Base-by-base conservation (phyloP, 2,797 vertebrate species). In the Manis crassicaudata region DNA sequence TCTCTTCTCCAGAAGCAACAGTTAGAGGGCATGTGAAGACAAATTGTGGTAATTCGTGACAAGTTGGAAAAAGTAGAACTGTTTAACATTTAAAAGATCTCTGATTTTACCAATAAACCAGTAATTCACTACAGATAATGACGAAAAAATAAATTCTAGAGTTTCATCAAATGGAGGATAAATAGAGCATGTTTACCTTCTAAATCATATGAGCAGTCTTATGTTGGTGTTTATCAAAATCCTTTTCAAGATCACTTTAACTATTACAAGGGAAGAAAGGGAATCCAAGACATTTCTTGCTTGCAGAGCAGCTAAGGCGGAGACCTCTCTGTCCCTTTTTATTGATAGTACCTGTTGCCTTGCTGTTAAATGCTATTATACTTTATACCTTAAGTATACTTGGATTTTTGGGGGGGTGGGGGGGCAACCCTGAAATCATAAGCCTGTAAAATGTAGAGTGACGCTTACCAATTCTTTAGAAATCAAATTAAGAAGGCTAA, bases 81-180 rank as follows among this genome's bases (percentile, higher is more conserved):
- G 11, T 32, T 86, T 96, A 70, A 79, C n/a, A 85, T 62, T 67
- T 65, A 25, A 85, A 84, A 86, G 25, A 50, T 11, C 9, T 56
- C 16, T 17, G 50, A 32, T 35, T 52, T 76, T 54, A 56, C 58
- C 17, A 94, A 16, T 58, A 82, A 50, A 4, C 16, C 46, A 17
- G 25, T 40, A 70, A 87, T 50, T 67, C 75, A 81, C 40, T 75
- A n/a, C 0, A 65, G 40, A n/a, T 18, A 29, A 56, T 70, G 25
- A 79, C 77, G 62, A 83, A 92, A 68, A 90, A 56, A 73, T 62
- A 88, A 80, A 72, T 92, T 77, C 25, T 77, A 82, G 10, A 90
- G 72, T 67, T 90, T 46, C 43, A 65, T 23, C 35, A 27, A 20
- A 67, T 58, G 14, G 43, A 87, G 16, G n/a, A 63, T 63, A 68